phyloP scores from a whole-genome alignment of 2,113 vertebrate species.

The Ailuropoda melanoleuca region DNA sequence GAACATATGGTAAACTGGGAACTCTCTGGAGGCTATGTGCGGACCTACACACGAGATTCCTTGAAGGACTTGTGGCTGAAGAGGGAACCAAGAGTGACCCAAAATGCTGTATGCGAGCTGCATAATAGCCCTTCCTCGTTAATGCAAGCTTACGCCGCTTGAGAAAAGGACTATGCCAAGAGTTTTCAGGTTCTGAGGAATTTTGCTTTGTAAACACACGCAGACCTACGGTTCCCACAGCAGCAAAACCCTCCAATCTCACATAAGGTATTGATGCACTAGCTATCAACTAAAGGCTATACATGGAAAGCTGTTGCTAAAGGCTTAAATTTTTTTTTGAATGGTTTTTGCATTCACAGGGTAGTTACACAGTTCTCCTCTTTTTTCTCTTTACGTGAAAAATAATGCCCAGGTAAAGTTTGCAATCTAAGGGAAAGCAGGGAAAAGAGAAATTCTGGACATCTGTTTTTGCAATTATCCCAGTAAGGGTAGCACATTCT shows the following conservation, averaged over 20 bases:
- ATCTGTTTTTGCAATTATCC: not conserved
- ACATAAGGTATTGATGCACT: not conserved
- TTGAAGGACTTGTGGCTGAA: not conserved
- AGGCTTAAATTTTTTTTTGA: not conserved
- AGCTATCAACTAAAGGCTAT: not conserved
- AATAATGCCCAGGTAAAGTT: not conserved
- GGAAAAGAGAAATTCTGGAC: not conserved
- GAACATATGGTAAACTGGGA: too few species aligned
- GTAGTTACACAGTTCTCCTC: not conserved
- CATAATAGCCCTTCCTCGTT: not conserved
- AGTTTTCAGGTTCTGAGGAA: not conserved
- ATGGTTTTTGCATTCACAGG: not conserved
- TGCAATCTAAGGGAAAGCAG: accelerated
- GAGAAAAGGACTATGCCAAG: not conserved
- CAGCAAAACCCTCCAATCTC: not conserved
- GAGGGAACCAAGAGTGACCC: not conserved
- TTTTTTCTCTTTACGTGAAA: not conserved
- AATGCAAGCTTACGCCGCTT: not conserved
- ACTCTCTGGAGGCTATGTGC: accelerated
- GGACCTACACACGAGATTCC: too few species aligned
- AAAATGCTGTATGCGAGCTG: not conserved
- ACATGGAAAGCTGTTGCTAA: not conserved
- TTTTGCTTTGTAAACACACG: not conserved
- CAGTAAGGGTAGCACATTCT: not conserved
- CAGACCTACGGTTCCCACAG: not conserved